These are phyloP conservation scores for Pandion haliaetus DNA, from an alignment of 2,113 vertebrate genomes.

Conservation along the genomic window DNA sequence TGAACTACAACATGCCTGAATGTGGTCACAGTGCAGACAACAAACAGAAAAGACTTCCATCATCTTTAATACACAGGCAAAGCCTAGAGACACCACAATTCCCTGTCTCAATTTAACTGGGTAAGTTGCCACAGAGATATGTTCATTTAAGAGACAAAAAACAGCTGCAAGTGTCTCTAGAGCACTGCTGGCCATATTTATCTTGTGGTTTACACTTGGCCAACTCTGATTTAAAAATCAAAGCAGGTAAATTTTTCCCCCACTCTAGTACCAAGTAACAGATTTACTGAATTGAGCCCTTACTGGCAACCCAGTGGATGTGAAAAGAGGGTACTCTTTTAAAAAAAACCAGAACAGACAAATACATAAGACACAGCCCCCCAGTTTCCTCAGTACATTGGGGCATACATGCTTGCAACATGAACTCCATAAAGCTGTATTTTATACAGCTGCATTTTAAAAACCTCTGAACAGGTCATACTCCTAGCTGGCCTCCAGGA, in stretches of 20 bases:
- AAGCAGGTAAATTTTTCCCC: not conserved
- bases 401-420: conserved; percentile 12
- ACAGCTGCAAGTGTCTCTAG: not conserved
- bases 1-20: not conserved
- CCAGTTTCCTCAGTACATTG: not conserved
- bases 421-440: not conserved
- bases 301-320: not conserved
- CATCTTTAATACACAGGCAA: conserved; percentile 24
- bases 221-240: conserved; percentile 19
- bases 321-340: not conserved
- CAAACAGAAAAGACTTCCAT: not conserved
- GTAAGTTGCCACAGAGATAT: not conserved
- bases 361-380: not conserved
- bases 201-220: not conserved
- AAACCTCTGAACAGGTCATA: not conserved
- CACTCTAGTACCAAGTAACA: not conserved
- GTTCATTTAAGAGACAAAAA: not conserved
- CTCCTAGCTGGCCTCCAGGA: not conserved
- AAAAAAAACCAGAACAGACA: not conserved
- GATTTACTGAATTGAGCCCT: not conserved
- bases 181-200: not conserved
- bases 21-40: not conserved
- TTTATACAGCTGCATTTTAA: conserved; percentile 41
- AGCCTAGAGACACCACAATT: not conserved
- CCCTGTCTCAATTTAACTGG: not conserved